Evolutionary conservation across 2,888 invertebrate genomes (phyloP).

Genomic region (Balanococcus diminutus): DNA sequence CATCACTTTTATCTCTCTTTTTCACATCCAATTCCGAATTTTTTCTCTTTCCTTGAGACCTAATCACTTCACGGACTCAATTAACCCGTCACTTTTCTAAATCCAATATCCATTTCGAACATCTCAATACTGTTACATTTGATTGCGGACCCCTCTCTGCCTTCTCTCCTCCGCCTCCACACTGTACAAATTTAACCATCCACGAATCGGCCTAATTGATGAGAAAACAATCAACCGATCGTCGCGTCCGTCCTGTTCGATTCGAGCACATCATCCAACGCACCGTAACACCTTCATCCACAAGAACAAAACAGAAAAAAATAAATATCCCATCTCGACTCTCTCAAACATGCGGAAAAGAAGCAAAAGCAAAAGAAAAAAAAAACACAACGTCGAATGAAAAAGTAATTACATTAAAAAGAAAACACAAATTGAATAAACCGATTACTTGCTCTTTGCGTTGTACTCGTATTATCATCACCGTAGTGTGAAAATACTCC

Average conservation of each 20-base stretch:
- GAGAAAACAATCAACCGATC: not conserved
- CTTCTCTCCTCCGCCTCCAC: not conserved
- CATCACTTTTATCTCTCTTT: too few species aligned
- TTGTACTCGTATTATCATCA: conserved; percentile 32
- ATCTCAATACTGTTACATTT: too few species aligned
- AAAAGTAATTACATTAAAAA: conserved; percentile 52
- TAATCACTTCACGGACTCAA: too few species aligned
- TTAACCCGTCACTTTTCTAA: too few species aligned
- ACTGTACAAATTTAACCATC: not conserved
- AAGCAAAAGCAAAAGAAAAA: not conserved
- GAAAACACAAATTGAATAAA: conserved; percentile 51
- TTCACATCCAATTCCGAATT: too few species aligned
- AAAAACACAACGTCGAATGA: not conserved
- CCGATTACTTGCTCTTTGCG: conserved; percentile 37
- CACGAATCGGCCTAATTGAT: conserved; percentile 1
- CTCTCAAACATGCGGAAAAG: not conserved
- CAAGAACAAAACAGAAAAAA: not conserved
- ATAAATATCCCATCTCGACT: not conserved
- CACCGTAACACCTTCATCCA: not conserved
- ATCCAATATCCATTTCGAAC: too few species aligned
- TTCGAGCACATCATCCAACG: not conserved
- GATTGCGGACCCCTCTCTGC: too few species aligned
- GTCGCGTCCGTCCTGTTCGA: not conserved
- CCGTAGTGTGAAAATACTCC: conserved; percentile 49
- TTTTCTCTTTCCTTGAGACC: too few species aligned